A percentile compares a stretch with the other conserved stretches of the same genome.
Conservation (phyloP, 2,113 vertebrate genomes). For the Ia io region DNA sequence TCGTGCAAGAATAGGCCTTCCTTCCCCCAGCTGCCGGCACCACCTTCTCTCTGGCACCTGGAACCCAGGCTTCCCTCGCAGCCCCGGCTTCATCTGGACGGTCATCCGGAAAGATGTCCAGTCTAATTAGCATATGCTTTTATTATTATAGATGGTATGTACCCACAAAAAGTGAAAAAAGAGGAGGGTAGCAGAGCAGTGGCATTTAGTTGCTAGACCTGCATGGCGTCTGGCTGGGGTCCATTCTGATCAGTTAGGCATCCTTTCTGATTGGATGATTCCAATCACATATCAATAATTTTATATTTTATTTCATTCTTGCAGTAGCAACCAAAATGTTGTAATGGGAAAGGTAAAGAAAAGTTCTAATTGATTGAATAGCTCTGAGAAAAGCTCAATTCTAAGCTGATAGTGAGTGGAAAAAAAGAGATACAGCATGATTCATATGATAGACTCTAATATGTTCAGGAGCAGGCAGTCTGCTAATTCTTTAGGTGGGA, state of each 20-base stretch:
- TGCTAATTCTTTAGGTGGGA: not conserved
- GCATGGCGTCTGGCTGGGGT: not conserved
- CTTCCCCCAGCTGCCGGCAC: no score
- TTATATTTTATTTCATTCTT: not conserved
- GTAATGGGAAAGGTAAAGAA: not conserved
- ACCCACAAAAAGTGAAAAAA: not conserved
- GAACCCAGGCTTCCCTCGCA: no score
- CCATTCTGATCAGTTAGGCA: not conserved
- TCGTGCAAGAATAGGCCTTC: no score
- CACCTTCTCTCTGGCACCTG: no score
- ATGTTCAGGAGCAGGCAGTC: not conserved
- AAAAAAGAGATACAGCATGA: not conserved
- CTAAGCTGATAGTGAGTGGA: not conserved
- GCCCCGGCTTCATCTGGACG: no score
- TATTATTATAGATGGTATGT: no score
- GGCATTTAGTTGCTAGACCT: not conserved
- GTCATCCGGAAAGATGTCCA: no score
- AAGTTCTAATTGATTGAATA: not conserved
- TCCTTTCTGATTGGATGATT: not conserved
- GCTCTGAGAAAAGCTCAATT: not conserved
- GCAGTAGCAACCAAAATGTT: not conserved
- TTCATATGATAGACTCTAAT: not conserved
- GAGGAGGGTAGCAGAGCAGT: not conserved
- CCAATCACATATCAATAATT: not conserved
- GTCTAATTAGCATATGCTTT: no score